Percentiles rank a stretch among this genome's conserved stretches.
Conservation (phyloP, 2,113 vertebrate genomes). For the Sardina pilchardus region DNA sequence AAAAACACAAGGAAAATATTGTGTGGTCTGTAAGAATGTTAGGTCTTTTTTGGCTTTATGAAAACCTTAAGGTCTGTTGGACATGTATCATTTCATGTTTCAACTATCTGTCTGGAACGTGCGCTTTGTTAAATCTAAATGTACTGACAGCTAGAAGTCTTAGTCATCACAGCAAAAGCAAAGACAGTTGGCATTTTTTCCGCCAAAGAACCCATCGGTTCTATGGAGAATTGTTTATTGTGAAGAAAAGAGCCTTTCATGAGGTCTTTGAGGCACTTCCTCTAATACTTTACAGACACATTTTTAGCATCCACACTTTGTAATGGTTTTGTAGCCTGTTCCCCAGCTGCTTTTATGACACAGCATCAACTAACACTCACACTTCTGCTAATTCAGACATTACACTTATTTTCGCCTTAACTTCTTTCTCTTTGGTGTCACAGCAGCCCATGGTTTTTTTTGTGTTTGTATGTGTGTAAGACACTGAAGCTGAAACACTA, state of each 20-base stretch:
- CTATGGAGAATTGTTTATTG: constrained; percentile 49
- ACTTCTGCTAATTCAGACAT: not conserved
- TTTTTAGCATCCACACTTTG: constrained; percentile 57
- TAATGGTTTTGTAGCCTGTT: constrained; percentile 38
- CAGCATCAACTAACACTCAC: not conserved
- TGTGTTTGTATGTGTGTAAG: not conserved
- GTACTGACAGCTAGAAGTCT: constrained; percentile 56
- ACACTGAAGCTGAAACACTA: not conserved
- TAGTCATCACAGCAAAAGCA: constrained; percentile 57
- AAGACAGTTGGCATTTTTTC: constrained; percentile 58
- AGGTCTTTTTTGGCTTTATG: constrained; percentile 19
- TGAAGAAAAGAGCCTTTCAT: constrained; percentile 62
- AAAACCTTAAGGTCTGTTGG: constrained; percentile 49
- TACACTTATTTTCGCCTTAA: not conserved
- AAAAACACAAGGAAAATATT: constrained; percentile 57
- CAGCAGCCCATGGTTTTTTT: not conserved
- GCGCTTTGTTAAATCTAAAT: constrained; percentile 64
- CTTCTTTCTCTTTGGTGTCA: not conserved
- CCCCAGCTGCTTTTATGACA: not conserved
- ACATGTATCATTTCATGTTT: constrained; percentile 54
- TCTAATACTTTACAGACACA: constrained; percentile 69
- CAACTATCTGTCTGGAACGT: constrained; percentile 58
- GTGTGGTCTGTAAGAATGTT: constrained; percentile 24
- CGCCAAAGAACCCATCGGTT: constrained; percentile 56
- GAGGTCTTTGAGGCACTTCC: constrained; percentile 49